Base-by-base conservation (phyloP, 2,797 vertebrate genomes). In the Malurus leucopterus region DNA sequence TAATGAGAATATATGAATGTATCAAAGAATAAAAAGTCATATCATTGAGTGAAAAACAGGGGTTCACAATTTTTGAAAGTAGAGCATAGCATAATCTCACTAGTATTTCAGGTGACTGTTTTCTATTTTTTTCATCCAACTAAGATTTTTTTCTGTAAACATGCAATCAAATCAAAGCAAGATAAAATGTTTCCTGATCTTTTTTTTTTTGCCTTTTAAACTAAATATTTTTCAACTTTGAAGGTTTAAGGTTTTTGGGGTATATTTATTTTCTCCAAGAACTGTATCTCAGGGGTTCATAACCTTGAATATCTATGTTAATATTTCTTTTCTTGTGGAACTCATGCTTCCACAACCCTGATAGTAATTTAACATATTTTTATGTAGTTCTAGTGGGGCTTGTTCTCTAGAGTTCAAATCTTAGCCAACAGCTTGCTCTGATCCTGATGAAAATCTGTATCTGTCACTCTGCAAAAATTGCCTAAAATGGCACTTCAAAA, bases 401-500 rank as follows among this genome's bases (percentile, higher is more conserved):
- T 92, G 24, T 77, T 86, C 79, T 95, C 85, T 85, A 65, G 62
- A 89, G 73, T 71, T 78, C 65, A 84, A 38, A 86, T 80, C 84
- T 92, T 84, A 78, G 70, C 78, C 81, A 96, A 91, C 58, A 95
- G 68, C 64, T 91, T 92, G 64, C 69, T 90, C 19, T 58, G 86
- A 79, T 90, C 71, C 77, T 93, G 90, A 90, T 94, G 90, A 95
- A 96, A 96, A 95, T 94, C 87, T 94, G 32, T 83, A 83, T 89
- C 78, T 90, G 82, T 93, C 84, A 90, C 59, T 89, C 74, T 93
- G 84, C 68, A 95, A 96, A 96, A 95, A 94, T 88, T 96, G 67
- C 88, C 84, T 92, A 87, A 94, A 96, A 92, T 92, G 77, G 65
- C 76, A 94, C 77, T 95, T 96, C 90, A 95, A 93, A 97, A 95